phyloP scores from a whole-genome alignment of 2,888 invertebrate genomes.

The Andrena fulva region DNA sequence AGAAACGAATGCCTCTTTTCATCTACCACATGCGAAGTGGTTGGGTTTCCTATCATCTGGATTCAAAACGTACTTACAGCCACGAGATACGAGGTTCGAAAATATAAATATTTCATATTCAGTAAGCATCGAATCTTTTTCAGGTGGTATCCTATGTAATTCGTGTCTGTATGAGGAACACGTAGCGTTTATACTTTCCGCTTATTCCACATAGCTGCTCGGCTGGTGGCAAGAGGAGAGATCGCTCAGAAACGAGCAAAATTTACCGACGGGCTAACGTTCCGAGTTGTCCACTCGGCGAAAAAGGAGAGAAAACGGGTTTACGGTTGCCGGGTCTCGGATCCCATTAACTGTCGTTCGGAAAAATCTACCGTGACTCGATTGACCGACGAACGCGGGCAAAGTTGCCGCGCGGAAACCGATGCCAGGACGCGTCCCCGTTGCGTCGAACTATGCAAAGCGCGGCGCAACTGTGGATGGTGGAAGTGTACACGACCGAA shows the following conservation, averaged over 20 bases:
- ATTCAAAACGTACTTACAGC: no score
- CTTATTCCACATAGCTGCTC: no score
- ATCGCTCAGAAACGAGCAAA: conserved; percentile 7
- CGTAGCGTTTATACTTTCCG: no score
- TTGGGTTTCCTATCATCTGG: no score
- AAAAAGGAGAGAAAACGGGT: not conserved
- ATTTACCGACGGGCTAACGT: not conserved
- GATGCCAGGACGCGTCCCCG: not conserved
- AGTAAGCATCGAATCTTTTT: not conserved
- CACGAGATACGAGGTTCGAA: no score
- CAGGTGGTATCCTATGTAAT: not conserved
- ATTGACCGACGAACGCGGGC: not conserved
- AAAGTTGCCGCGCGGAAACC: conserved; percentile 2
- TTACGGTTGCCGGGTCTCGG: not conserved
- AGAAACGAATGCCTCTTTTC: no score
- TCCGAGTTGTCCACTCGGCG: no score
- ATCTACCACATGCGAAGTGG: no score
- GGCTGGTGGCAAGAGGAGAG: not conserved
- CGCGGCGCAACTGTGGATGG: not conserved
- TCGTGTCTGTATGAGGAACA: no score
- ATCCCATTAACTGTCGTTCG: not conserved
- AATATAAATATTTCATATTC: not conserved
- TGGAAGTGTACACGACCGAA: conserved; percentile 37
- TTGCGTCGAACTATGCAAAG: conserved; percentile 30
- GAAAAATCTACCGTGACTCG: conserved; percentile 15